A percentile compares a stretch with the other conserved stretches of the same genome.
phyloP scores from a whole-genome alignment of 2,113 vertebrate genomes.

The Nibea albiflora region DNA sequence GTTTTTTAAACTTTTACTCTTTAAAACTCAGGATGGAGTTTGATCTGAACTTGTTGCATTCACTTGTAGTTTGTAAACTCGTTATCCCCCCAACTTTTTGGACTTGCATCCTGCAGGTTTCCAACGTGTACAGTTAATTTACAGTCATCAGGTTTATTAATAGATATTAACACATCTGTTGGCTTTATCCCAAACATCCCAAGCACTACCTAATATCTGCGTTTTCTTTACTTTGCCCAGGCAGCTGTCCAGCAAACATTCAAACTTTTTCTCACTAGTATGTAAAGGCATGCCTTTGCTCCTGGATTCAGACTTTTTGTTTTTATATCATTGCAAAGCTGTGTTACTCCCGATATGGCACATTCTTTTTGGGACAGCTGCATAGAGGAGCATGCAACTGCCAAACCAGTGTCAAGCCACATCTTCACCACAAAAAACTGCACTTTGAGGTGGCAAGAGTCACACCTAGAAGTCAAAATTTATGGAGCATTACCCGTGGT shows the following conservation, averaged over 20 bases:
- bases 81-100: neutral
- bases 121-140: neutral
- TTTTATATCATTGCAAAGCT: conserved; percentile 45
- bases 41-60: conserved; percentile 21
- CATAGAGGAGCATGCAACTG: conserved; percentile 46
- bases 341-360: conserved; percentile 62
- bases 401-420: conserved; percentile 56
- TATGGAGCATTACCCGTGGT: conserved; percentile 18
- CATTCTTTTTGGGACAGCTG: conserved; percentile 59
- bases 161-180: conserved; percentile 17
- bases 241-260: conserved; percentile 26
- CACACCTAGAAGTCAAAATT: conserved; percentile 64
- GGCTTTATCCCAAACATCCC: neutral
- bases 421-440: conserved; percentile 42
- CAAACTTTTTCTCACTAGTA: conserved; percentile 38
- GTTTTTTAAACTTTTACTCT: neutral
- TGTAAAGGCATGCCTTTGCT: conserved; percentile 56
- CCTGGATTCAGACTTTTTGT: conserved; percentile 29
- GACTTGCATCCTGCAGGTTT: conserved; percentile 1
- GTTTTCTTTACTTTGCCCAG: neutral
- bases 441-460: conserved; percentile 72
- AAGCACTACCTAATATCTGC: neutral
- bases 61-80: neutral
- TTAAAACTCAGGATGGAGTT: neutral
- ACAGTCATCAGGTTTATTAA: neutral